Conservation (phyloP, 2,888 invertebrate genomes). For the Ennomos erosarius region DNA sequence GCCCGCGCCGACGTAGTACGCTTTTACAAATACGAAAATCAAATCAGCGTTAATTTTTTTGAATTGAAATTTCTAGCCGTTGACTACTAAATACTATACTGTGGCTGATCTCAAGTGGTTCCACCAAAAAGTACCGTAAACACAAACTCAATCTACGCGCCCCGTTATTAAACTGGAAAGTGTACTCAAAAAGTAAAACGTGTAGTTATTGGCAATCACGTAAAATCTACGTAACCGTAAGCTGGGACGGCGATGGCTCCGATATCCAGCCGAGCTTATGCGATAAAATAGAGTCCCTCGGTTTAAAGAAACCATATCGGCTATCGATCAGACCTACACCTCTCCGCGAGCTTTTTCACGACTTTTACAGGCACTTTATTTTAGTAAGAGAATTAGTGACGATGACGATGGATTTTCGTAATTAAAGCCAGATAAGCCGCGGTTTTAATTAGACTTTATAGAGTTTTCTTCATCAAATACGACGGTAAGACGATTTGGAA, state of each 20-base stretch:
- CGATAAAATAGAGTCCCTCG: conserved; percentile 21
- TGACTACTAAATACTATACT: too few species aligned
- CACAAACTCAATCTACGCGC: too few species aligned
- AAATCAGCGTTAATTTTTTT: too few species aligned
- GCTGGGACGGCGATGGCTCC: not conserved
- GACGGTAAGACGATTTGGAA: conserved; percentile 11
- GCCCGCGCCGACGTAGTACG: too few species aligned
- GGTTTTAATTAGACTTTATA: conserved; percentile 25
- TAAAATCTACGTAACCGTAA: conserved; percentile 3
- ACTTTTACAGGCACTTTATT: conserved; percentile 25
- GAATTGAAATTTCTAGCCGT: too few species aligned
- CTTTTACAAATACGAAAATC: too few species aligned
- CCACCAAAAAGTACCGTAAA: too few species aligned
- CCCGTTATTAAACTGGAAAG: too few species aligned
- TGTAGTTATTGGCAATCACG: conserved; percentile 13
- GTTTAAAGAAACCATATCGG: conserved; percentile 21
- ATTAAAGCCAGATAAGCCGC: conserved; percentile 25
- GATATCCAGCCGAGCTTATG: conserved; percentile 26
- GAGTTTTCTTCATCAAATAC: conserved; percentile 20
- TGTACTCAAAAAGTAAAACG: not conserved
- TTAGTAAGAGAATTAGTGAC: conserved; percentile 21
- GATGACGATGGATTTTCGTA: conserved; percentile 22
- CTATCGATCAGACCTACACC: conserved; percentile 20
- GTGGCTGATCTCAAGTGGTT: too few species aligned
- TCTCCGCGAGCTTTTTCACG: conserved; percentile 15